phyloP scores from a whole-genome alignment of 37 sponge, comb jelly and placozoan species.

The Axinella damicornis region DNA sequence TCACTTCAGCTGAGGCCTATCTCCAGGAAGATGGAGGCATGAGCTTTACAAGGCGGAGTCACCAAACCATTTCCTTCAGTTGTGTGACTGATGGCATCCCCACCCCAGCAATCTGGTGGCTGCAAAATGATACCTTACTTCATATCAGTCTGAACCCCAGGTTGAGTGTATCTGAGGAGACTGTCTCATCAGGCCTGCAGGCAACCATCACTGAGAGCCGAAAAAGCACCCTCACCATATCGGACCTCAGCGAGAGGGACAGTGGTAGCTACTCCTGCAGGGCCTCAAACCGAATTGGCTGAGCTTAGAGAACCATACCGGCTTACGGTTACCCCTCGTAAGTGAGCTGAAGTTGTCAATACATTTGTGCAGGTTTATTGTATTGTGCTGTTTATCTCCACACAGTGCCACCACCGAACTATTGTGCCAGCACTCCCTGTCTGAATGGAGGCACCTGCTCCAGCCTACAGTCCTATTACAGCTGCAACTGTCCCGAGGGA shows the following conservation, averaged over 20 bases:
- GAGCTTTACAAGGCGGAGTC: neutral
- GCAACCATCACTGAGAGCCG: slow-evolving; percentile 15
- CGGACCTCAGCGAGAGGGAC: slow-evolving; percentile 12
- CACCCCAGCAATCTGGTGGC: slow-evolving; percentile 33
- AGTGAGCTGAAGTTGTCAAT: too few relatives aligned
- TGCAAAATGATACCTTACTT: neutral
- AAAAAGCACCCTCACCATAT: slow-evolving; percentile 23
- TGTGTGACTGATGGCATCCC: slow-evolving; percentile 51
- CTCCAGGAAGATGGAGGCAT: neutral
- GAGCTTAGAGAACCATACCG: neutral
- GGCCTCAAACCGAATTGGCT: slow-evolving; percentile 3
- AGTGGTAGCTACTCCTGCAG: slow-evolving; percentile 22
- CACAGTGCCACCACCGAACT: too few relatives aligned
- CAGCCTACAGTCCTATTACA: neutral
- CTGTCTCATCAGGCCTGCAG: neutral
- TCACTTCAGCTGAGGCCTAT: neutral
- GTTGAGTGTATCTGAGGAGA: neutral
- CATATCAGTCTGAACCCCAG: neutral
- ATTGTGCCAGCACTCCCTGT: slow-evolving; percentile 24
- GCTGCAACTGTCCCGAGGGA: slow-evolving; percentile 25
- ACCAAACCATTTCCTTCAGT: slow-evolving; percentile 4
- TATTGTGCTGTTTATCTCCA: too few relatives aligned
- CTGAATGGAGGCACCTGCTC: slow-evolving; percentile 45
- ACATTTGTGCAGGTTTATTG: too few relatives aligned
- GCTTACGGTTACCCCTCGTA: neutral